Conservation (phyloP, 2,113 vertebrate species). For the Mobula birostris region DNA sequence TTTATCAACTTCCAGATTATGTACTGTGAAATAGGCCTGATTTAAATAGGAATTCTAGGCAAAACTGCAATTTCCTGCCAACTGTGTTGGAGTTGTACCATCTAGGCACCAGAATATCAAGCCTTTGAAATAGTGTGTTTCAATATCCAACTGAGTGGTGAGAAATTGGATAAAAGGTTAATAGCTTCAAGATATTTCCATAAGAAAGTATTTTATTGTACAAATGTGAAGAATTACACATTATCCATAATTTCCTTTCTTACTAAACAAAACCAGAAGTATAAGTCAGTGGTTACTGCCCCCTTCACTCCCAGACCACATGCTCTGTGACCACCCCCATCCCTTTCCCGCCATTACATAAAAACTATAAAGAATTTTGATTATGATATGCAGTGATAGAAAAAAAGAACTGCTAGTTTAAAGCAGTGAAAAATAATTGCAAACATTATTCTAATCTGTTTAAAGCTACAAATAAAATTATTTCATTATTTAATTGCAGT, state of each 20-base stretch:
- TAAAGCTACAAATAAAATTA: too few species aligned
- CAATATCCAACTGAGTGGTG: not conserved
- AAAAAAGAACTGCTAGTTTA: too few species aligned
- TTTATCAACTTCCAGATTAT: not conserved
- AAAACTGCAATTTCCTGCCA: not conserved
- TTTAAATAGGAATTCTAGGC: not conserved
- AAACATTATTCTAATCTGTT: too few species aligned
- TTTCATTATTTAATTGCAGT: too few species aligned
- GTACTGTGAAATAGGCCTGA: not conserved
- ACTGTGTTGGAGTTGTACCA: not conserved
- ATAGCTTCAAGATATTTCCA: not conserved
- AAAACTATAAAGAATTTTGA: too few species aligned
- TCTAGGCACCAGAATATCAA: not conserved
- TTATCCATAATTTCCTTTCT: not conserved
- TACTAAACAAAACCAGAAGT: not conserved
- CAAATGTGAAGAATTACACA: not conserved
- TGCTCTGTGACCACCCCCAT: too few species aligned
- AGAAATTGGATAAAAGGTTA: not conserved
- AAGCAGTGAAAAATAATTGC: too few species aligned
- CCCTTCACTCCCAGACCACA: too few species aligned
- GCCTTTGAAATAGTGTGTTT: not conserved
- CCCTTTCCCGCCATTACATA: too few species aligned
- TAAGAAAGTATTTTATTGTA: not conserved
- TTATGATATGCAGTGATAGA: too few species aligned
- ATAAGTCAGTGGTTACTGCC: not conserved